phyloP scores from a whole-genome alignment of 1,140 invertebrate species.

The Ceratitis capitata region DNA sequence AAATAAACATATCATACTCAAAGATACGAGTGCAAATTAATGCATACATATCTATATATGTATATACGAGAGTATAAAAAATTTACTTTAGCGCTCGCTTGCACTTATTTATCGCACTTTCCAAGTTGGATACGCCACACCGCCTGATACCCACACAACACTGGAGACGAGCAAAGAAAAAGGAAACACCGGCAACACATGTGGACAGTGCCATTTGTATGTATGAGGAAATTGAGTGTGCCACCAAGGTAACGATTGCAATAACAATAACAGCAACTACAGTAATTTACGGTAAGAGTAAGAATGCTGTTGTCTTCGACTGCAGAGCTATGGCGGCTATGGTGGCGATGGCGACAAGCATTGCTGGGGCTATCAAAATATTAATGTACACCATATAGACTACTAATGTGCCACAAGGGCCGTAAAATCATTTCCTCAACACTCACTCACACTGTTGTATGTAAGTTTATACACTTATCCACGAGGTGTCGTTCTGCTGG shows the following conservation, averaged over 20 bases:
- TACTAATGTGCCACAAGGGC: slow-evolving; percentile 46
- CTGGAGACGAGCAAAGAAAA: neutral
- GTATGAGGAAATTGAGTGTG: neutral
- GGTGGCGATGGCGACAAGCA: neutral
- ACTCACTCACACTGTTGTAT: no score
- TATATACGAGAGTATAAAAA: neutral
- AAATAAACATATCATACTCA: slow-evolving; percentile 7
- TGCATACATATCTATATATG: neutral
- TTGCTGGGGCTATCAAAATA: slow-evolving; percentile 34
- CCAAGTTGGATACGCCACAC: neutral
- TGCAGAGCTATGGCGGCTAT: neutral
- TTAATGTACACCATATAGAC: slow-evolving; percentile 45
- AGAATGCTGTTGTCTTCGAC: neutral
- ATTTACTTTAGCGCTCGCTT: neutral
- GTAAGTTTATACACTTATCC: slow-evolving; percentile 7
- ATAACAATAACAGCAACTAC: neutral
- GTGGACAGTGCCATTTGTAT: neutral
- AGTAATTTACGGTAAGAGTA: neutral
- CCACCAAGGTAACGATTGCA: neutral
- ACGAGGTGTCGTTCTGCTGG: slow-evolving; percentile 21
- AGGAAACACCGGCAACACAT: neutral
- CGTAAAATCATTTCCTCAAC: slow-evolving; percentile 43
- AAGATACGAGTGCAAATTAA: neutral
- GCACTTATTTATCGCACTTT: slow-evolving; percentile 29
- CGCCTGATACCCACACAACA: neutral